Conservation (phyloP, 2,797 vertebrate species). For the Lithobates sylvaticus region DNA sequence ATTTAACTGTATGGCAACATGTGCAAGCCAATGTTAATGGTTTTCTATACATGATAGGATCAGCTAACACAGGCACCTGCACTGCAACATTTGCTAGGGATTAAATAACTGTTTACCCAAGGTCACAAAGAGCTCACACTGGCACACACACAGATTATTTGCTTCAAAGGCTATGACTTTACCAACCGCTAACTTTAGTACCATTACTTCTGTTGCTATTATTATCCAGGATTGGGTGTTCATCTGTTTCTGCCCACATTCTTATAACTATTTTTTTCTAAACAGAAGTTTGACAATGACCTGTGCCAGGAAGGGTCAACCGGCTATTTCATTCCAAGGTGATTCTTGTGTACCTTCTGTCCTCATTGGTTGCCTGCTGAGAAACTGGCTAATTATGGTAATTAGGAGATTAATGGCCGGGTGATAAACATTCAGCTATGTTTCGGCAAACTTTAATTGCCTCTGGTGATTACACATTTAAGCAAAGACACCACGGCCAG, state of each 20-base stretch:
- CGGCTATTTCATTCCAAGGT: conserved; percentile 1
- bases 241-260: not conserved
- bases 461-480: conserved; percentile 16
- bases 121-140: not conserved
- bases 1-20: not conserved
- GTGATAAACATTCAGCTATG: conserved; percentile 4
- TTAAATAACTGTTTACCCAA: not conserved
- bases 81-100: not conserved
- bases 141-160: not conserved
- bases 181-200: not conserved
- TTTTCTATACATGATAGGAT: not conserved
- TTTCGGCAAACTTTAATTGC: conserved; percentile 13
- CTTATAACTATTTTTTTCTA: not conserved
- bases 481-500: not conserved
- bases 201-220: not conserved
- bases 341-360: conserved; percentile 28
- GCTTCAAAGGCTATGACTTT: not conserved
- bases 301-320: not conserved
- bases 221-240: not conserved
- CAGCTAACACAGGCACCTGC: not conserved
- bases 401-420: conserved; percentile 14
- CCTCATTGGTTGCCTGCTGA: conserved; percentile 1
- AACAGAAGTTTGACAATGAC: not conserved
- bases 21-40: not conserved
- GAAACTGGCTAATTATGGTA: conserved; percentile 30